phyloP scores from a whole-genome alignment of 2,888 invertebrate genomes.

The Mystacides longicornis region DNA sequence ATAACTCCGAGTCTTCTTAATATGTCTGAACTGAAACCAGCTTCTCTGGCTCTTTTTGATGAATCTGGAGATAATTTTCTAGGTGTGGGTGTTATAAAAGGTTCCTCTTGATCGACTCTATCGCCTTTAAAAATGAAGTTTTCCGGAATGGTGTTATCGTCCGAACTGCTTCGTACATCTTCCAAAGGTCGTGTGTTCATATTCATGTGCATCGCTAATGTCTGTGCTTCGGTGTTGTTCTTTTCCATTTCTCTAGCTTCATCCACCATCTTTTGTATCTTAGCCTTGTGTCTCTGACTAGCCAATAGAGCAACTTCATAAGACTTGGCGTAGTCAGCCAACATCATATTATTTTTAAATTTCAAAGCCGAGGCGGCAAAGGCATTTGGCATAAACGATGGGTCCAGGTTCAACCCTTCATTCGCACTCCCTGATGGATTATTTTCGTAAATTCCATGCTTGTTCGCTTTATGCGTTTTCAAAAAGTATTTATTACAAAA shows the following conservation, averaged over 20 bases:
- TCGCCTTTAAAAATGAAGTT: constrained; percentile 37
- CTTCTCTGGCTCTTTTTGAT: constrained; percentile 59
- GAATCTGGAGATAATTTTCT: constrained; percentile 53
- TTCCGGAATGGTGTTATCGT: constrained; percentile 24
- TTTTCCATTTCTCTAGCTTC: constrained; percentile 33
- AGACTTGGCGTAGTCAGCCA: constrained; percentile 26
- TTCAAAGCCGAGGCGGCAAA: constrained; percentile 24
- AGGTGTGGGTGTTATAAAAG: constrained; percentile 44
- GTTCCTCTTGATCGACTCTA: constrained; percentile 40
- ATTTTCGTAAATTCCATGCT: constrained; percentile 85
- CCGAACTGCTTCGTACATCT: constrained; percentile 24
- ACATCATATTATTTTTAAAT: constrained; percentile 26
- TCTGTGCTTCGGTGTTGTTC: constrained; percentile 35
- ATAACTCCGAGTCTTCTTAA: constrained; percentile 71
- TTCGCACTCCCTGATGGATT: constrained; percentile 32
- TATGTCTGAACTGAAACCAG: constrained; percentile 65
- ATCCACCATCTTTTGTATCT: constrained; percentile 26
- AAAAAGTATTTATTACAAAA: constrained; percentile 98
- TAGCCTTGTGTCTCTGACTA: constrained; percentile 25
- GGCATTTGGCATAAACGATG: constrained; percentile 35
- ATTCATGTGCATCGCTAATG: constrained; percentile 14
- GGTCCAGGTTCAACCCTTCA: constrained; percentile 32
- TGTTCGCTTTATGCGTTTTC: constrained; percentile 96
- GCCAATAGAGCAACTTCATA: constrained; percentile 25
- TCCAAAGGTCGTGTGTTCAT: constrained; percentile 20